Evolutionary conservation across 2,888 invertebrate genomes (phyloP).

Genomic region (Lasioglossum oenotherae): DNA sequence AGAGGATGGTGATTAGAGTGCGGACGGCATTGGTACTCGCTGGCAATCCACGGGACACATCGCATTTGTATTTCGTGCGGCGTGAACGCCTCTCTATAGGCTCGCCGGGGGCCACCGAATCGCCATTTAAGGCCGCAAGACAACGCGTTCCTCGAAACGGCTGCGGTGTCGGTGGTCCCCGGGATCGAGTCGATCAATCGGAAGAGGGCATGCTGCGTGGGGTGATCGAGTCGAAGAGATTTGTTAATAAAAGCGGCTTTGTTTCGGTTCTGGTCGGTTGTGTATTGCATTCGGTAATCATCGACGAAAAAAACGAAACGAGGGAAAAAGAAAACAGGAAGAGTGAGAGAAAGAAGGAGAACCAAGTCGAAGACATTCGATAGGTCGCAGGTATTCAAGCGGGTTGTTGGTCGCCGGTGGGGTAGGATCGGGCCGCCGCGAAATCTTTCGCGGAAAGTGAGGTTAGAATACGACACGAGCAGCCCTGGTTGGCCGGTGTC

Average conservation of each 20-base stretch:
- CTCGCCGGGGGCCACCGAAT: neutral
- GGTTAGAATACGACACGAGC: constrained; percentile 54
- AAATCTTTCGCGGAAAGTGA: constrained; percentile 53
- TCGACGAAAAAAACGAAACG: neutral
- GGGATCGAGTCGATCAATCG: neutral
- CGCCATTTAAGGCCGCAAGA: constrained; percentile 13
- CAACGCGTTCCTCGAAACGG: neutral
- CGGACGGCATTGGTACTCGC: neutral
- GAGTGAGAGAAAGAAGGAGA: neutral
- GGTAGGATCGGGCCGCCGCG: constrained; percentile 5
- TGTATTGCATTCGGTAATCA: neutral
- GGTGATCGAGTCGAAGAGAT: neutral
- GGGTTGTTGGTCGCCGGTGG: neutral
- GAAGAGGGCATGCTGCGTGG: neutral
- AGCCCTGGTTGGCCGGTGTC: constrained; percentile 29
- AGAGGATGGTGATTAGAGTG: neutral
- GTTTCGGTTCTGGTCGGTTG: neutral
- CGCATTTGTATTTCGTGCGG: neutral
- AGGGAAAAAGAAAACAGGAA: neutral
- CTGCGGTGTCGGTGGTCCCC: neutral
- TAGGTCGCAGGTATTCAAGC: neutral
- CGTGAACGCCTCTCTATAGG: neutral
- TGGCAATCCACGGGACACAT: neutral
- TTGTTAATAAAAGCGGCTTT: constrained; percentile 12
- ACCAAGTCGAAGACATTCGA: neutral